Conservation (phyloP, 2,888 invertebrate species). For the Criorhina ranunculi region DNA sequence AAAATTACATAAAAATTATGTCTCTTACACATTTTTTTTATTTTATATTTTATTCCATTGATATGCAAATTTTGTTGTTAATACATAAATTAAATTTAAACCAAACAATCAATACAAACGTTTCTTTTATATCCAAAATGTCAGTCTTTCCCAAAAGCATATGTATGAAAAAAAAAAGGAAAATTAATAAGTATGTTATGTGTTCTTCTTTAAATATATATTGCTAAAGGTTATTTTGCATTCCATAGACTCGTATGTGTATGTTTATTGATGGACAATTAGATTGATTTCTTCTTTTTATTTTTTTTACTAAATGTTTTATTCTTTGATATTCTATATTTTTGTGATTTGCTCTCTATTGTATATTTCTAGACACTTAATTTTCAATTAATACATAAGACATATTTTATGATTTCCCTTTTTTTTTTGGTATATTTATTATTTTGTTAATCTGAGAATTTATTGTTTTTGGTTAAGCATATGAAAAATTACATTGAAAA, state of each 20-base stretch:
- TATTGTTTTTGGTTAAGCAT: constrained; percentile 51
- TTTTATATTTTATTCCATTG: constrained; percentile 49
- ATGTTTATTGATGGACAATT: constrained; percentile 72
- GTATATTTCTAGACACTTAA: constrained; percentile 70
- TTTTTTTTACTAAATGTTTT: constrained; percentile 55
- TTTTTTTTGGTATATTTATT: constrained; percentile 23
- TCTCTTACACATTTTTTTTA: constrained; percentile 33
- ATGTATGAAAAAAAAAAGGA: constrained; percentile 20
- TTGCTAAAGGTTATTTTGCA: constrained; percentile 61
- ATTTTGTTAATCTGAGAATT: constrained; percentile 42
- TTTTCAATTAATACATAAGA: constrained; percentile 60
- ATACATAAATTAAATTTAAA: constrained; percentile 30
- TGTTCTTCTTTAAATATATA: constrained; percentile 14
- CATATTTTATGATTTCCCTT: constrained; percentile 40
- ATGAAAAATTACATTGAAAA: constrained; percentile 45
- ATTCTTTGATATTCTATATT: constrained; percentile 44
- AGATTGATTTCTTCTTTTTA: constrained; percentile 45
- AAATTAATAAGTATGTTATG: constrained; percentile 22
- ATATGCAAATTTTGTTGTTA: constrained; percentile 72
- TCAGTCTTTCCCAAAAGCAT: constrained; percentile 75
- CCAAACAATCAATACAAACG: constrained; percentile 35
- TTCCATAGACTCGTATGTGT: constrained; percentile 37
- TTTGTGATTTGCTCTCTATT: constrained; percentile 64
- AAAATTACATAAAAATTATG: constrained; percentile 54
- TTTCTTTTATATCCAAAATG: constrained; percentile 64